Percentiles rank a stretch among this genome's conserved stretches.
These are phyloP conservation scores for Picus viridis DNA, from an alignment of 2,797 vertebrate genomes.

Conservation along the genomic window DNA sequence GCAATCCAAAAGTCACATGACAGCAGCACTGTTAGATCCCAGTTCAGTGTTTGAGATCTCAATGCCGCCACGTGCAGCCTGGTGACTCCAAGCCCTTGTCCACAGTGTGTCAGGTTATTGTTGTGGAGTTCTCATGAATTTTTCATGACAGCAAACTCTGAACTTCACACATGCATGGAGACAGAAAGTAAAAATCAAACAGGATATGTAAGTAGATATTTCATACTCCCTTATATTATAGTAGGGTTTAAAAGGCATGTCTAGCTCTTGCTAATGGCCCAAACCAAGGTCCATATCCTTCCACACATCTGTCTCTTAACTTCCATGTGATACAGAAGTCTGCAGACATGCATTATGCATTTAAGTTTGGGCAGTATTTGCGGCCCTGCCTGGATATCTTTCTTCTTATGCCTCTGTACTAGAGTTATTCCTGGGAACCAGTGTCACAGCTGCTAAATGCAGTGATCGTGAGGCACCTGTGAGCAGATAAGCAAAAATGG, in stretches of 20 bases:
- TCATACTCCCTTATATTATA: background rate
- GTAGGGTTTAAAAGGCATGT: background rate
- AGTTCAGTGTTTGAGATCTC: background rate
- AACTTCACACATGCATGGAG: background rate
- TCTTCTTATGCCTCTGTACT: background rate
- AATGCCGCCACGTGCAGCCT: rapidly evolving
- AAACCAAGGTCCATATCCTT: background rate
- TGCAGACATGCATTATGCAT: background rate
- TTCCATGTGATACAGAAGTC: background rate
- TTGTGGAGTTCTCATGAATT: background rate
- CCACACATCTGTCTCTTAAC: background rate
- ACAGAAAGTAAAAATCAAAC: conserved; percentile 12
- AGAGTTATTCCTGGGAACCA: background rate
- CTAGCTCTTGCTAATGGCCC: background rate
- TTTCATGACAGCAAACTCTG: background rate
- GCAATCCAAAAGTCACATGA: background rate
- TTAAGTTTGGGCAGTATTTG: background rate
- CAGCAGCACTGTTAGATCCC: background rate
- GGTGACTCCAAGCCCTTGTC: background rate
- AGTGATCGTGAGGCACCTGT: background rate
- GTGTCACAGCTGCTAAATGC: background rate
- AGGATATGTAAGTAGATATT: conserved; percentile 1
- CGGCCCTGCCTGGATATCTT: background rate
- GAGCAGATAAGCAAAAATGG: background rate
- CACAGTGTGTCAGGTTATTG: background rate